phyloP scores from a whole-genome alignment of 2,113 vertebrate species.

The Ageneiosus marmoratus region DNA sequence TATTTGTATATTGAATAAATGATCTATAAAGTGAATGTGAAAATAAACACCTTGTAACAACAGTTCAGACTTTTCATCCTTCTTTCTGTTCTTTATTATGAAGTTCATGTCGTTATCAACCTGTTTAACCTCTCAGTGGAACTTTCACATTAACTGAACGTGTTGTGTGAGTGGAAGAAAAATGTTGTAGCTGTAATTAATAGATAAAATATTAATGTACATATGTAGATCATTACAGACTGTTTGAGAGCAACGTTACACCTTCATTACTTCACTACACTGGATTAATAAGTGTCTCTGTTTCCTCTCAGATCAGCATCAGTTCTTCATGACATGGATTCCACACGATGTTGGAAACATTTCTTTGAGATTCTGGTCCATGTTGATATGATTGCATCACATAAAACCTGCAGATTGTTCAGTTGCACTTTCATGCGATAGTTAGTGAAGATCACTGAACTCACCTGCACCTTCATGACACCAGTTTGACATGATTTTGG shows the following conservation, averaged over 20 bases:
- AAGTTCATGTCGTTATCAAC: no score
- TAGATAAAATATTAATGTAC: background rate
- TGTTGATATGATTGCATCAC: no score
- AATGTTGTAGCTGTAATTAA: background rate
- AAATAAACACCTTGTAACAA: slow-evolving; percentile 37
- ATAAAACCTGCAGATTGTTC: no score
- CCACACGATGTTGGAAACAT: no score
- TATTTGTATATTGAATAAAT: slow-evolving; percentile 48
- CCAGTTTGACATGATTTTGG: no score
- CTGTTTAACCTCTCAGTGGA: no score
- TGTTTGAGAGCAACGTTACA: background rate
- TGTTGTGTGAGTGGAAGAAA: background rate
- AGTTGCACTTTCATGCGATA: no score
- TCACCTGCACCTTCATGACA: background rate
- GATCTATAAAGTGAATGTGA: slow-evolving; percentile 20
- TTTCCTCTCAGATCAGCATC: no score
- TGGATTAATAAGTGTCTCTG: no score
- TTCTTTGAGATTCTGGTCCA: no score
- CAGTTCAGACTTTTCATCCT: background rate
- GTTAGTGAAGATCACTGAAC: background rate
- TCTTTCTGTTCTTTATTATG: background rate
- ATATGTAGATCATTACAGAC: background rate
- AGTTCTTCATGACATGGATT: no score
- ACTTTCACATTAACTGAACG: background rate
- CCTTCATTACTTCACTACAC: no score